Percentiles rank a stretch among this genome's conserved stretches.
Evolutionary conservation across 1,140 invertebrate genomes (phyloP).

Genomic region (Eupeodes corollae): DNA sequence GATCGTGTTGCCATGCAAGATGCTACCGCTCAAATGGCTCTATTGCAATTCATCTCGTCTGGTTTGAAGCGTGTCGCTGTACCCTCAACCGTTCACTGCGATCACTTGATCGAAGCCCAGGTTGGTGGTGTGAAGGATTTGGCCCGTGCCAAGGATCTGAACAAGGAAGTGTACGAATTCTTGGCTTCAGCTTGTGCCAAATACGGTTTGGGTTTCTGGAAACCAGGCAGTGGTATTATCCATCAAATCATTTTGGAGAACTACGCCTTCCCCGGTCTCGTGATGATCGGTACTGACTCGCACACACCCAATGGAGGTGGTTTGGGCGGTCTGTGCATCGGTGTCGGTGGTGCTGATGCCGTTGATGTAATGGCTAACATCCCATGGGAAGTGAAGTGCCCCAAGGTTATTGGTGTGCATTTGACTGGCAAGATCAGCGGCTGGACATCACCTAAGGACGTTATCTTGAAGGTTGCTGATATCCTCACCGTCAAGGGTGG

Average conservation of each 20-base stretch:
- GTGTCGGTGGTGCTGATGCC: slow-evolving; percentile 98
- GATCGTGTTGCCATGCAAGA: slow-evolving; percentile 99
- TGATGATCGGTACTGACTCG: slow-evolving; percentile 98
- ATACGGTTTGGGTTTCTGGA: slow-evolving; percentile 99
- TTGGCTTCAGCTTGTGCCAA: slow-evolving; percentile 89
- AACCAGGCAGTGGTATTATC: slow-evolving; percentile 98
- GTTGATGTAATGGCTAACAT: slow-evolving; percentile 99
- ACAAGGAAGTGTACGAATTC: slow-evolving; percentile 97
- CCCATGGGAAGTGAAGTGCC: slow-evolving; percentile 99
- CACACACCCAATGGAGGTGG: slow-evolving; percentile 99
- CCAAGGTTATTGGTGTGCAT: slow-evolving; percentile 96
- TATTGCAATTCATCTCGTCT: slow-evolving; percentile 98
- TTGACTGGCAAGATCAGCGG: slow-evolving; percentile 88
- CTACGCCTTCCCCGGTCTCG: slow-evolving; percentile 93
- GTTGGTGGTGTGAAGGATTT: slow-evolving; percentile 84
- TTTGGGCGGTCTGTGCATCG: slow-evolving; percentile 94
- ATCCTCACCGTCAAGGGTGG: slow-evolving; percentile 87
- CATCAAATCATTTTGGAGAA: slow-evolving; percentile 99
- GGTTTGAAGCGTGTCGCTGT: slow-evolving; percentile 90
- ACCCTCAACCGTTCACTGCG: slow-evolving; percentile 98
- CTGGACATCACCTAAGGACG: slow-evolving; percentile 97
- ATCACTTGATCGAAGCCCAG: slow-evolving; percentile 98
- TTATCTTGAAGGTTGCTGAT: slow-evolving; percentile 91
- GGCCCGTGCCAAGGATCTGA: slow-evolving; percentile 82
- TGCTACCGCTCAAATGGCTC: slow-evolving; percentile 99